These are phyloP conservation scores for Noctua janthina DNA, from an alignment of 2,888 invertebrate species.

Conservation along the genomic window DNA sequence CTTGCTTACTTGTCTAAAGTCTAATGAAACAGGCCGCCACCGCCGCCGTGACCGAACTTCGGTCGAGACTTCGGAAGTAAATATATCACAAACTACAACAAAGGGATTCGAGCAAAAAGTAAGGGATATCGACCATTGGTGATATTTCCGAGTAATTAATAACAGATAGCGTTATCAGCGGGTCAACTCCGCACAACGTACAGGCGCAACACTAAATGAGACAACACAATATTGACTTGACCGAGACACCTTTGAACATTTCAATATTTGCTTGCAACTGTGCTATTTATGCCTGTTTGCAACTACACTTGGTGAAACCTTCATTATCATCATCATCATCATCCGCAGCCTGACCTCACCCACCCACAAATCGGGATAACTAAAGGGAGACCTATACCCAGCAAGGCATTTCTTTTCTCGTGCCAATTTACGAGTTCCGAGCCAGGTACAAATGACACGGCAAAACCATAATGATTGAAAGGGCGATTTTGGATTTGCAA, in stretches of 20 bases:
- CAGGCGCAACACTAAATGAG: slow-evolving; percentile 18
- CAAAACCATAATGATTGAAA: not conserved
- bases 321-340: not conserved
- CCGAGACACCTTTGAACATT: slow-evolving; percentile 36
- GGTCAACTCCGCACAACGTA: slow-evolving; percentile 69
- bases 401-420: not conserved
- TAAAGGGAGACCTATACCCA: not conserved
- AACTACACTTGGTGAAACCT: not conserved
- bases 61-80: not conserved
- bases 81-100: not conserved
- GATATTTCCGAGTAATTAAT: slow-evolving; percentile 73
- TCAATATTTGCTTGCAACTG: not conserved
- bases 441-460: not conserved
- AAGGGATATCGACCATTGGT: slow-evolving; percentile 48
- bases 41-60: not conserved
- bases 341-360: not conserved
- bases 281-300: not conserved
- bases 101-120: slow-evolving; percentile 15
- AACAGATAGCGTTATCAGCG: slow-evolving; percentile 74
- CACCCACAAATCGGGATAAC: not conserved
- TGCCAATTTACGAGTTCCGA: not conserved
- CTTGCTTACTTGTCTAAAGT: not conserved
- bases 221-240: slow-evolving; percentile 39
- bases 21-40: not conserved
- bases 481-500: not conserved